Base-by-base conservation (phyloP, 1,140 invertebrate genomes). In the Drosophila dunni region DNA sequence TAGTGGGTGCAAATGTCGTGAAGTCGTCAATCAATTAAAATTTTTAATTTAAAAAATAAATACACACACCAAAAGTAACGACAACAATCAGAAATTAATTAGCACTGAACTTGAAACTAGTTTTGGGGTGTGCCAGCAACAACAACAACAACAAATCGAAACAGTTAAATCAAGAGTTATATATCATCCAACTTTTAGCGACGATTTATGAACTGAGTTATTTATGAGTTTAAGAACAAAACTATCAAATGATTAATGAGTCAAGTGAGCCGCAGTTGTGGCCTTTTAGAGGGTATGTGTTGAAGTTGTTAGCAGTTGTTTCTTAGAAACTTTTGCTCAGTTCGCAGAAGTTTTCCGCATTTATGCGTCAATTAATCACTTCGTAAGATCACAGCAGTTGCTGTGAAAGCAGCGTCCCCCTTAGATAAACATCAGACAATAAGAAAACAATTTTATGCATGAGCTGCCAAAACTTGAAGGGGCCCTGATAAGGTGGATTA, bases 21-120 rank as follows among this genome's bases (percentile, higher is more conserved):
- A 83, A 88, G 76, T 70, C 54, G 79, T 79, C 79, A 88, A 89
- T 86, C 83, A 86, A 86, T 86, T 86, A 86, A 86, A 85, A 88
- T 8, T 20, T 20, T 72, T 17, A 65, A 71, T 67, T 60, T 40
- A 58, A 67, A 66, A 86, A 45, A 42, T 45, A 44, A 67, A 33
- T n/a, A 46, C 15, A 50, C 44, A 57, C 38, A 38, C n/a, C 11
- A 34, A 33, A 62, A 54, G 48, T 45, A 58, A 58, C 36, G 42
- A 54, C 57, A 78, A 81, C 66, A 75, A 81, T 67, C 62, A 24
- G 45, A 79, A 78, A 78, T 88, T 89, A 89, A 83, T 89, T 86
- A 62, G 63, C 79, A 50, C 58, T 88, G 72, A 88, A 89, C 83
- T 89, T 89, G 84, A 78, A 44, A 73, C 65, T 69, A 69, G 46